Evolutionary conservation across 2,888 invertebrate species (phyloP).

Genomic region (Boloria selene): DNA sequence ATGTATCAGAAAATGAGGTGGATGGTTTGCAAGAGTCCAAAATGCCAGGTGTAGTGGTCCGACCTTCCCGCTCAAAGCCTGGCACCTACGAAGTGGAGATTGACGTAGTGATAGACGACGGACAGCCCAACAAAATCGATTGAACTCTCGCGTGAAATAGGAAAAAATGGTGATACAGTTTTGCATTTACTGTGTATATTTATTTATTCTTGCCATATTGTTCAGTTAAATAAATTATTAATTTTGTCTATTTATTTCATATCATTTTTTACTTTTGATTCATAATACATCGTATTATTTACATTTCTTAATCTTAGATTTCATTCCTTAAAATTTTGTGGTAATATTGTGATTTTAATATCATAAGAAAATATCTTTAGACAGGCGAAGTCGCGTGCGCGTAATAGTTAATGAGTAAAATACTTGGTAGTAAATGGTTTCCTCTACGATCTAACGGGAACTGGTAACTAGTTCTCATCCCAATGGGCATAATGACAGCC

Average conservation of each 20-base stretch:
- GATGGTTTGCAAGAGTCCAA: constrained; percentile 71
- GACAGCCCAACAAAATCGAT: constrained; percentile 57
- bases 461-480: constrained; percentile 21
- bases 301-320: not conserved
- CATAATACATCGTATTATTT: not conserved
- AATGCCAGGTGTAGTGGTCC: constrained; percentile 67
- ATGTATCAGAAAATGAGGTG: constrained; percentile 74
- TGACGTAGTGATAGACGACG: constrained; percentile 71
- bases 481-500: constrained; percentile 11
- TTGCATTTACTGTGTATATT: constrained; percentile 51
- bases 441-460: constrained; percentile 20
- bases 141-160: constrained; percentile 26
- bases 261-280: not conserved
- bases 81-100: constrained; percentile 73
- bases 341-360: too few relatives aligned
- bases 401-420: too few relatives aligned
- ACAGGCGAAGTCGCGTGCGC: too few relatives aligned
- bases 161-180: constrained; percentile 38
- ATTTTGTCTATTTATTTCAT: constrained; percentile 37
- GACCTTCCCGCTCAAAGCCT: constrained; percentile 67
- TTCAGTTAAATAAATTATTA: constrained; percentile 55
- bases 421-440: not conserved
- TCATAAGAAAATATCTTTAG: too few relatives aligned
- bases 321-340: not conserved
- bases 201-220: constrained; percentile 73